Evolutionary conservation across 1,140 invertebrate genomes (phyloP).

Genomic region (Drosophila obscura): DNA sequence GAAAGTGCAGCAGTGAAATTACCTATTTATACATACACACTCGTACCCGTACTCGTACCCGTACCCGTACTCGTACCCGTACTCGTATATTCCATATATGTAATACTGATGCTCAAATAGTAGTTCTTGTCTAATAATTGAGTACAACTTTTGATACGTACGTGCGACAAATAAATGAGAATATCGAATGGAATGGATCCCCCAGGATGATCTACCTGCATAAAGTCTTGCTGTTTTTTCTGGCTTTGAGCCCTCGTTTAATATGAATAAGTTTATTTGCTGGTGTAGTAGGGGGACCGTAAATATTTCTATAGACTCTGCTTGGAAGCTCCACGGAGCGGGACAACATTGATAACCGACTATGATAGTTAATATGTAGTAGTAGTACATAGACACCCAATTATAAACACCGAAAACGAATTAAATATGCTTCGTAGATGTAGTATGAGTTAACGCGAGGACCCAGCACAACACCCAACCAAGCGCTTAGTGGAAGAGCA

Average conservation of each 20-base stretch:
- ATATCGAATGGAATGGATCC: neutral
- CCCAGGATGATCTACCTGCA: neutral
- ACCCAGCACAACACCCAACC: no score
- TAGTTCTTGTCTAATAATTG: constrained; percentile 45
- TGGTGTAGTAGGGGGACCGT: constrained; percentile 8
- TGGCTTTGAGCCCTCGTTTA: constrained; percentile 58
- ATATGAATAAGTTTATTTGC: constrained; percentile 66
- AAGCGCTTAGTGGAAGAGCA: constrained; percentile 84
- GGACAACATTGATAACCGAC: constrained; percentile 54
- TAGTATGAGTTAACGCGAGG: constrained; percentile 2
- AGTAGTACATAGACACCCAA: constrained; percentile 49
- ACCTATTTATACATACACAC: constrained; percentile 55
- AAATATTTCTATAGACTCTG: constrained; percentile 30
- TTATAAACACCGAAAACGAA: constrained; percentile 23
- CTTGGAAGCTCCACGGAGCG: constrained; percentile 21
- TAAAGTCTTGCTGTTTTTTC: constrained; percentile 4
- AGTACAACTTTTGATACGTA: constrained; percentile 41
- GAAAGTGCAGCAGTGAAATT: constrained; percentile 46
- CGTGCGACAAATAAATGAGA: constrained; percentile 31
- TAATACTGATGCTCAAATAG: constrained; percentile 17
- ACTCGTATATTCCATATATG: constrained; percentile 15
- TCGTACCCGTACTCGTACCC: no score
- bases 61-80: no score
- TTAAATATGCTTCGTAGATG: constrained; percentile 29
- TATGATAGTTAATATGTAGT: constrained; percentile 37